Conservation (phyloP, 2,113 vertebrate species). For the Megaceryle torquata region DNA sequence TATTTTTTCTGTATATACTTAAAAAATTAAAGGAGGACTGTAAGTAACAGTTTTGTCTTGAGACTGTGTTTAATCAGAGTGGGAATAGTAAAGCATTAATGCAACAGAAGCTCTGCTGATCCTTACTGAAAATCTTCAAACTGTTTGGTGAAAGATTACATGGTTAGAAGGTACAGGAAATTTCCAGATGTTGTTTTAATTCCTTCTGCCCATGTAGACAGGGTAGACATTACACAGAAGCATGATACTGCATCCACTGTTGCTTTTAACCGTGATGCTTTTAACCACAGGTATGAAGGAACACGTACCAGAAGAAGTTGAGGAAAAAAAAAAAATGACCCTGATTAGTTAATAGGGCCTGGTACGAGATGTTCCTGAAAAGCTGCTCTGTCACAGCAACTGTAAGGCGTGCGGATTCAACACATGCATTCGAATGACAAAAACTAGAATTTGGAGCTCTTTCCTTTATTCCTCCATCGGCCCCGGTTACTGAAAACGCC, state of each 20-base stretch:
- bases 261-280: not conserved
- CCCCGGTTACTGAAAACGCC: fast-evolving
- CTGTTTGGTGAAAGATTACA: not conserved
- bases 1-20: not conserved
- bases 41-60: not conserved
- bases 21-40: not conserved
- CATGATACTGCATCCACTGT: not conserved
- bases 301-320: not conserved
- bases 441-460: not conserved
- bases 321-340: not conserved
- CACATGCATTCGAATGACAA: not conserved
- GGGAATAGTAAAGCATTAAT: not conserved
- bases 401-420: not conserved
- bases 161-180: not conserved
- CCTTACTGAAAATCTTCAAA: not conserved
- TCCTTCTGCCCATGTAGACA: not conserved
- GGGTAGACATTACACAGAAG: not conserved
- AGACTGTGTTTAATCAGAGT: not conserved
- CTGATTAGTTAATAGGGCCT: not conserved
- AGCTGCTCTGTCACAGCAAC: not conserved
- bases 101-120: not conserved
- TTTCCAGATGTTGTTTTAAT: not conserved
- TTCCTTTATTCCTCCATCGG: not conserved
- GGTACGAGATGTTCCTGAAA: not conserved
- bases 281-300: not conserved